Conservation (phyloP, 2,888 invertebrate species). For the Salticus scenicus region DNA sequence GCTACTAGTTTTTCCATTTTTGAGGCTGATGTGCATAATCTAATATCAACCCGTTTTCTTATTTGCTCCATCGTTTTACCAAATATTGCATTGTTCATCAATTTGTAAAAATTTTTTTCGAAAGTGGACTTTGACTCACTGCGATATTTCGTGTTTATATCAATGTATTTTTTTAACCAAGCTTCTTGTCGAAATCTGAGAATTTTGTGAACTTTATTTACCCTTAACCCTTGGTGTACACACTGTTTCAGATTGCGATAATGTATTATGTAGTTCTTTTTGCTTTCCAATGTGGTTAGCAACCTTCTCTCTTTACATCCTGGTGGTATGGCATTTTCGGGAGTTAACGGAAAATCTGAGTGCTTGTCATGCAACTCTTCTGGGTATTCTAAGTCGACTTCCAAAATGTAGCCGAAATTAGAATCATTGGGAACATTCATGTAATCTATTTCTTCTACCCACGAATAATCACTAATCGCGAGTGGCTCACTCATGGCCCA, state of each 20-base stretch:
- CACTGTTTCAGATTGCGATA: conserved; percentile 70
- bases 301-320: not conserved
- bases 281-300: not conserved
- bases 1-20: conserved; percentile 23
- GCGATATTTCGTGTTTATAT: conserved; percentile 38
- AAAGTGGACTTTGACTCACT: conserved; percentile 72
- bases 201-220: conserved; percentile 72
- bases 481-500: conserved; percentile 68
- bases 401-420: not conserved
- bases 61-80: no score
- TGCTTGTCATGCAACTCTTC: not conserved
- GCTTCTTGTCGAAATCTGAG: conserved; percentile 34
- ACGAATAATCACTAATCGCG: conserved; percentile 27
- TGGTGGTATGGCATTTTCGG: not conserved
- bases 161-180: conserved; percentile 56
- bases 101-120: no score
- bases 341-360: conserved; percentile 12
- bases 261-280: conserved; percentile 70
- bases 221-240: conserved; percentile 60
- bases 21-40: conserved; percentile 49
- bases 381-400: not conserved
- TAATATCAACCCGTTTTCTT: conserved; percentile 73
- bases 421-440: not conserved
- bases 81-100: no score
- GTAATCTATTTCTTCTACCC: not conserved